Base-by-base conservation (phyloP, 2,888 invertebrate species). In the Hypena proboscidalis region DNA sequence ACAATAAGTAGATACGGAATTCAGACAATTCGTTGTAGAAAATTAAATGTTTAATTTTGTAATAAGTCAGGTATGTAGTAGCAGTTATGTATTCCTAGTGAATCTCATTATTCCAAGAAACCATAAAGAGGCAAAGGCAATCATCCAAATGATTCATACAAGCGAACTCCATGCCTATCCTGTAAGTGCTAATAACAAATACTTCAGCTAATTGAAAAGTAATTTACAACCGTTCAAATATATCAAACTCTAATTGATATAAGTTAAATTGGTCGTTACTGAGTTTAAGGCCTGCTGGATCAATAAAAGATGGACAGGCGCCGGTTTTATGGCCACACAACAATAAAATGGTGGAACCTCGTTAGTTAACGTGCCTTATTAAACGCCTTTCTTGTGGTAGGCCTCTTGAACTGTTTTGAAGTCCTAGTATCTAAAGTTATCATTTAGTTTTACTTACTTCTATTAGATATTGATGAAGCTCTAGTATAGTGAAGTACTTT, bases 211-310 rank as follows among this genome's bases (percentile, higher is more conserved):
- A 71, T 68, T 61, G 67, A 70, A 65, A 64, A 58, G 31, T 52
- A 57, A 71, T 74, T 71, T 74, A 70, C 48, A 41, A 36, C 56
- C 54, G 42, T 51, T 57, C 65, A 59, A 63, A 69, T 67, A 66
- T 59, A 67, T 66, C 70, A 63, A 60, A 46, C 56, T 44, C 72
- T 80, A 80, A 80, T 80, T 77, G 77, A 70, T 80, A 75, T 77
- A 43, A 64, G 65, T 69, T 71, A 77, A 74, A 80, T 78, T 77
- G 78, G 69, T 63, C 64, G 62, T 72, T 70, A 63, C 51, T 26
- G 42, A 47, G 42, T 39, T 66, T 58, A 53, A 42, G 42, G 47
- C 31, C 58, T 60, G 62, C 58, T 52, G 46, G 55, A 58, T 66
- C 63, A 58, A 66, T 64, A 64, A 63, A 64, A 64, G 46, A 33